Conservation (phyloP, 2,797 vertebrate genomes). For the Florisuga fusca region DNA sequence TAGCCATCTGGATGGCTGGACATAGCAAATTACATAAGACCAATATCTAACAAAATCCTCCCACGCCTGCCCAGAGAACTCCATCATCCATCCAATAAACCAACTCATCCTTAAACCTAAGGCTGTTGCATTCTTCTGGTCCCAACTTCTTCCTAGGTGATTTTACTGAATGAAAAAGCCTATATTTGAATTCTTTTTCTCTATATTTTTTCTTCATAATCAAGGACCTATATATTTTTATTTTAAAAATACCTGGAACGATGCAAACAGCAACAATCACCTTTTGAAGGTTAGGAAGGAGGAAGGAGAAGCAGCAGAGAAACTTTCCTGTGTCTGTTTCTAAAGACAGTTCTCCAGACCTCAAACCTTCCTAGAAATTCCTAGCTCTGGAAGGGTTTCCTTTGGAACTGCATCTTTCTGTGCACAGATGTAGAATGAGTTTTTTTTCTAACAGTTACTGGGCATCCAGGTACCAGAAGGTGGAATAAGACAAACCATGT, state of each 20-base stretch:
- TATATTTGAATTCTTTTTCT: neutral
- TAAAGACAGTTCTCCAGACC: neutral
- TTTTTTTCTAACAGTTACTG: neutral
- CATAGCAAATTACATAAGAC: slow-evolving; percentile 16
- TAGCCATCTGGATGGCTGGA: slow-evolving; percentile 40
- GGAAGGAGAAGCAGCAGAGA: neutral
- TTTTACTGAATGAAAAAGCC: neutral
- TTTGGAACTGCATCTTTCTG: neutral
- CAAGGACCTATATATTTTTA: neutral
- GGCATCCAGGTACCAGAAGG: neutral
- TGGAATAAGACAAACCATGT: neutral
- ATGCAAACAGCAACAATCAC: neutral
- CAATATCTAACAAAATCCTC: slow-evolving; percentile 31
- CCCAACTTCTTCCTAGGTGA: neutral
- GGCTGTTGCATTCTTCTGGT: neutral
- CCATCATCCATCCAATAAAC: neutral
- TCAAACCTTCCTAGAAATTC: neutral
- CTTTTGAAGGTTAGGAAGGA: neutral
- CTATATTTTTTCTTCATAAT: neutral
- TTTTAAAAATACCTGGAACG: neutral
- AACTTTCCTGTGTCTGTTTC: neutral
- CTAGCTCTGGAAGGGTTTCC: neutral
- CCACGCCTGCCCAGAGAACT: neutral
- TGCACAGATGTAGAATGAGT: neutral
- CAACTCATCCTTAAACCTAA: neutral